Evolutionary conservation across 2,113 vertebrate genomes (phyloP).

Genomic region (Strix uralensis): DNA sequence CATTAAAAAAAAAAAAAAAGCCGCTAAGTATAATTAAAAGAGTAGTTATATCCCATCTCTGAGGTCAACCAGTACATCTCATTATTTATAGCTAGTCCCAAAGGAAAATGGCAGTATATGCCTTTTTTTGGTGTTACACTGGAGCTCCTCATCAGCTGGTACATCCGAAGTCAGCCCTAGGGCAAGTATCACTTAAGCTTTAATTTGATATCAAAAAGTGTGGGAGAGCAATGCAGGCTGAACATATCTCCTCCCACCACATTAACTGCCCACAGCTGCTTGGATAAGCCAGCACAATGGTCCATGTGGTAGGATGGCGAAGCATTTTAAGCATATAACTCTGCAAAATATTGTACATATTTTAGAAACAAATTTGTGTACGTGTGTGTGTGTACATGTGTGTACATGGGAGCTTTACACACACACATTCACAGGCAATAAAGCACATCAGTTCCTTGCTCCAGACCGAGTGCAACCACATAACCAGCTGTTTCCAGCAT

Average conservation of each 20-base stretch:
- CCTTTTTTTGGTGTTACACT: constrained; percentile 48
- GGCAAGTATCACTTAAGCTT: neutral
- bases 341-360: neutral
- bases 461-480: neutral
- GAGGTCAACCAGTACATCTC: neutral
- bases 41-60: neutral
- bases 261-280: neutral
- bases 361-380: neutral
- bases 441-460: neutral
- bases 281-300: neutral
- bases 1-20: neutral
- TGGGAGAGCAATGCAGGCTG: neutral
- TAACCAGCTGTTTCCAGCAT: neutral
- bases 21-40: neutral
- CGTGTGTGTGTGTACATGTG: accelerated
- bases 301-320: neutral
- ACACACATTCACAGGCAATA: neutral
- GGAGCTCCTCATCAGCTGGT: neutral
- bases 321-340: neutral
- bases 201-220: neutral
- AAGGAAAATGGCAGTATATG: constrained; percentile 20
- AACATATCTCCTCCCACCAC: neutral
- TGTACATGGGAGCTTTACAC: neutral
- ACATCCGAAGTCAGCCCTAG: neutral
- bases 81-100: constrained; percentile 36